Evolutionary conservation across 64 coral and sea anemone genomes (phyloP).

Genomic region (Actinia equina): DNA sequence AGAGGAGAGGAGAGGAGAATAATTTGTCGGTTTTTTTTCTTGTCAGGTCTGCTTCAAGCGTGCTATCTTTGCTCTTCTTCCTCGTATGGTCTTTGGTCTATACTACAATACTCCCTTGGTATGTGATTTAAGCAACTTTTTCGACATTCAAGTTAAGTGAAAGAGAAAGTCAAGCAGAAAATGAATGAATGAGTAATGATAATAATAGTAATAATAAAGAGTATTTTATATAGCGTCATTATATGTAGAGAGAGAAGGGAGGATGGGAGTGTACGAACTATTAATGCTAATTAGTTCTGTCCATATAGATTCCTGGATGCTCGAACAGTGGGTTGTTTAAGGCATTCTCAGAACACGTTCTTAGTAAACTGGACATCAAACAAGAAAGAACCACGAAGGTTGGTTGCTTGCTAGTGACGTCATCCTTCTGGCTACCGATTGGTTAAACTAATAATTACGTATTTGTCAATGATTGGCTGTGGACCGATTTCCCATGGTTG

Average conservation of each 20-base stretch:
- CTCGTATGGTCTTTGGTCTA: constrained; percentile 93
- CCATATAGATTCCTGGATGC: constrained; percentile 68
- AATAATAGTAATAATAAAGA: too few species aligned
- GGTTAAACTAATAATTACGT: background rate
- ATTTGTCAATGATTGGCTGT: too few species aligned
- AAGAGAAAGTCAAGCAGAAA: too few species aligned
- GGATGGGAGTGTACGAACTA: background rate
- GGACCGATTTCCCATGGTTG: too few species aligned
- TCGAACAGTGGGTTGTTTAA: constrained; percentile 92
- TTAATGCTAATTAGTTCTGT: background rate
- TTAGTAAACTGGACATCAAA: constrained; percentile 48
- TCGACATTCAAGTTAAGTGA: too few species aligned
- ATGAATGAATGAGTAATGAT: background rate
- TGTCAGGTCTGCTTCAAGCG: constrained; percentile 86
- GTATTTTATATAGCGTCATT: too few species aligned
- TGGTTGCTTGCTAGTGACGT: background rate
- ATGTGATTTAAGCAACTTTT: background rate
- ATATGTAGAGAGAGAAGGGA: background rate
- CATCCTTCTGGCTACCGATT: background rate
- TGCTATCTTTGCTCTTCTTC: constrained; percentile 84
- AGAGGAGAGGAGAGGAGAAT: background rate
- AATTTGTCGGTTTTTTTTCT: background rate
- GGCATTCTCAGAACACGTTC: constrained; percentile 75
- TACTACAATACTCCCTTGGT: constrained; percentile 96
- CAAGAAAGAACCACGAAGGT: constrained; percentile 40